These are phyloP conservation scores for Drosophila pseudoananassae DNA, from an alignment of 1,140 invertebrate genomes.

Conservation along the genomic window DNA sequence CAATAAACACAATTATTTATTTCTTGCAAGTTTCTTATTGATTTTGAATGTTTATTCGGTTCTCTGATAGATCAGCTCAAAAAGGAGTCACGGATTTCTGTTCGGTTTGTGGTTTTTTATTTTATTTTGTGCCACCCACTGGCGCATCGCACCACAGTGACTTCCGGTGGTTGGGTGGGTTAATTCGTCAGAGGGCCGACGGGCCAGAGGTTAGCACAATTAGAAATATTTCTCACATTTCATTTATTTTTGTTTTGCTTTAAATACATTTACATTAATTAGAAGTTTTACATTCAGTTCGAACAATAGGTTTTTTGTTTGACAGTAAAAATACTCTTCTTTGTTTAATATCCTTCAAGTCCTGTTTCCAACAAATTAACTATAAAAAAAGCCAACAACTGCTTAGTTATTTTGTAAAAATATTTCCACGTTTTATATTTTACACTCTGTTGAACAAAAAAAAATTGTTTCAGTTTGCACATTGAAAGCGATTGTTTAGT, in stretches of 20 bases:
- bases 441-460: constrained; percentile 14
- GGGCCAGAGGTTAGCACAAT: constrained; percentile 6
- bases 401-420: background rate
- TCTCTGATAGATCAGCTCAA: constrained; percentile 50
- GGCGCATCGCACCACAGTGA: background rate
- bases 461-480: constrained; percentile 24
- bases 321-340: constrained; percentile 46
- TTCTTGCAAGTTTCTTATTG: constrained; percentile 9
- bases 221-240: constrained; percentile 18
- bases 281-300: constrained; percentile 43
- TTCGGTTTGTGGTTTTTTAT: constrained; percentile 21
- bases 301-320: constrained; percentile 29
- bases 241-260: constrained; percentile 17
- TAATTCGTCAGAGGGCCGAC: constrained; percentile 6
- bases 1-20: constrained; percentile 21
- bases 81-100: constrained; percentile 58
- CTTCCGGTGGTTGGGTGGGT: constrained; percentile 7
- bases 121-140: background rate
- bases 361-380: constrained; percentile 1
- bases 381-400: background rate
- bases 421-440: background rate
- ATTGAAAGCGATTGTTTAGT: constrained; percentile 41
- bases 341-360: background rate
- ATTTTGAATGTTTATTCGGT: constrained; percentile 16
- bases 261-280: constrained; percentile 48